Base-by-base conservation (phyloP, 2,797 vertebrate species). In the Schizopygopsis malacanthus region DNA sequence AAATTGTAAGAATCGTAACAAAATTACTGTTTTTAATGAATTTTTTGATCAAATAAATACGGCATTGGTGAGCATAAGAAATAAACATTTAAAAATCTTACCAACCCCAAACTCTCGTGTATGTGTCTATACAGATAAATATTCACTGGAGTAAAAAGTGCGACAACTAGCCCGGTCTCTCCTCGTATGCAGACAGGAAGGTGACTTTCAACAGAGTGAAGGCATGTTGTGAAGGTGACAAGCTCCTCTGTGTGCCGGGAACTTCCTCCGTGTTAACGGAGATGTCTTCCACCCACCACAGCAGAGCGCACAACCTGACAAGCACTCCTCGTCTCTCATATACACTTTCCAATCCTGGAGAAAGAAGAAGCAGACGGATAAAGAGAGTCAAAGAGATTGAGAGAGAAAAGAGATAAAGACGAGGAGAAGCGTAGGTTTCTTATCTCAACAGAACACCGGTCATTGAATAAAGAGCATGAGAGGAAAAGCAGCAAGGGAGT, bases 371-470 rank as follows among this genome's bases (percentile, higher is more conserved):
- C 12, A 65, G 80, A 78, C 71, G 37, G 85, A 86, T 78, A 83
- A 80, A 85, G 28, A 39, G n/a, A 61, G 15, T 45, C 67, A 15
- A 39, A 41, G 82, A n/a, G 71, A 84, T 76, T 52, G 70, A 47
- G 71, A 50, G 52, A 73, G 82, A 79, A 72, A 63, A 15, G 37
- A 83, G 86, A 90, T 85, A 88, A 89, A 81, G 85, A 39, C 33
- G n/a, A 73, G 73, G 56, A 79, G 61, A 70, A 86, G 45, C 6
- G 39, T 73, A 59, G 81, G 28, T 65, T 85, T 63, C 87, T 89
- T 89, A 90, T 90, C 86, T 80, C 76, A 20, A 80, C 50, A 45
- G 86, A 89, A 87, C 89, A 89, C 39, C 69, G 56, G 82, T 67
- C 65, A 70, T 54, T 56, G 80, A 88, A 89, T 88, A 87, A 90